A percentile compares a stretch with the other conserved stretches of the same genome.
These are phyloP conservation scores for Platorchestia sp. DNA, from an alignment of 1,140 invertebrate genomes.

Conservation along the genomic window DNA sequence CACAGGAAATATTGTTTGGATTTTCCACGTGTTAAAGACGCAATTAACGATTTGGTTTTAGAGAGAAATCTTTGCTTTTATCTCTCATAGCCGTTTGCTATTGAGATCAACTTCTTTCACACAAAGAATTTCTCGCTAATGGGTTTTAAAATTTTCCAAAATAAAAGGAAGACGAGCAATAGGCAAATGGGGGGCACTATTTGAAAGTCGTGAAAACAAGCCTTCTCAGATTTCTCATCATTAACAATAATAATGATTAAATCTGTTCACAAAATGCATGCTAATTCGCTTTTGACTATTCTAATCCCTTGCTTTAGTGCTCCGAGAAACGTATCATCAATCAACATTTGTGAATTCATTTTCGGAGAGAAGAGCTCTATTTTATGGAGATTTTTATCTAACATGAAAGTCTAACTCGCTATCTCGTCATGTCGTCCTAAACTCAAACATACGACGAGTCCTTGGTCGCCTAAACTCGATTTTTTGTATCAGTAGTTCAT, in stretches of 20 bases:
- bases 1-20: neutral
- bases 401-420: neutral
- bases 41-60: neutral
- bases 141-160: neutral
- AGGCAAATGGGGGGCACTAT: neutral
- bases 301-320: neutral
- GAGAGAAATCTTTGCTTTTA: neutral
- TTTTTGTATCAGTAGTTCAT: neutral
- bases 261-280: neutral
- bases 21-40: neutral
- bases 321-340: neutral
- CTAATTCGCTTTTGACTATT: neutral
- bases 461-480: neutral
- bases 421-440: neutral
- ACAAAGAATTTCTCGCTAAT: neutral
- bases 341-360: neutral
- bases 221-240: no score
- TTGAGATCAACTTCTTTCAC: neutral
- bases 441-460: neutral
- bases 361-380: neutral
- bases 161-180: neutral
- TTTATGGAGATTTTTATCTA: neutral
- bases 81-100: no score
- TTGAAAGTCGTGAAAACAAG: neutral
- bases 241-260: neutral